A percentile compares a stretch with the other conserved stretches of the same genome.
These are phyloP conservation scores for Leucophenga varia DNA, from an alignment of 1,140 invertebrate genomes.

Conservation along the genomic window DNA sequence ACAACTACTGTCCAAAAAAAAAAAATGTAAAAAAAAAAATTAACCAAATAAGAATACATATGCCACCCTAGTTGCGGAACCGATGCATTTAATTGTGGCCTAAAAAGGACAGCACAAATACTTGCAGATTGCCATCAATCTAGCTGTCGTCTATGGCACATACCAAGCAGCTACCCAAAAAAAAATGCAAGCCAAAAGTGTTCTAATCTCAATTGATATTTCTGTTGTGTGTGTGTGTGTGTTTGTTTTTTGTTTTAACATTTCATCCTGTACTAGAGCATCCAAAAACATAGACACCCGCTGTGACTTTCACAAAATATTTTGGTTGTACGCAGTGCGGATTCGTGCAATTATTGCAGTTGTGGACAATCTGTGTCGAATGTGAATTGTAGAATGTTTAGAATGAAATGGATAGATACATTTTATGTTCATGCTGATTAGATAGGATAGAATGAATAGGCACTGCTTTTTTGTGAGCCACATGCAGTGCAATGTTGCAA, in stretches of 20 bases:
- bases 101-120: slow-evolving; percentile 35
- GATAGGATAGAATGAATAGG: slow-evolving; percentile 3
- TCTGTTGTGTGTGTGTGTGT: too few relatives aligned
- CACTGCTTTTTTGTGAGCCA: too few relatives aligned
- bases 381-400: slow-evolving; percentile 17
- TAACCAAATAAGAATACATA: too few relatives aligned
- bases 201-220: slow-evolving; percentile 1
- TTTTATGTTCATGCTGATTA: slow-evolving; percentile 13
- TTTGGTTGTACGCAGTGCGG: slow-evolving; percentile 51
- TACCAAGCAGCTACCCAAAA: too few relatives aligned
- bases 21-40: slow-evolving; percentile 5
- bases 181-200: too few relatives aligned
- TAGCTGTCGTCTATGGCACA: slow-evolving; percentile 29
- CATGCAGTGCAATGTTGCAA: slow-evolving; percentile 45
- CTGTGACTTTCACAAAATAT: slow-evolving; percentile 53
- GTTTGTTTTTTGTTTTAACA: too few relatives aligned
- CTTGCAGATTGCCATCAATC: slow-evolving; percentile 29
- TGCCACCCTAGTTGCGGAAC: slow-evolving; percentile 53
- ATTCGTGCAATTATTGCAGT: slow-evolving; percentile 38
- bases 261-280: too few relatives aligned
- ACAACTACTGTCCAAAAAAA: background rate
- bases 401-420: slow-evolving; percentile 9
- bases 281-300: too few relatives aligned
- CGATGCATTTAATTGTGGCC: slow-evolving; percentile 50
- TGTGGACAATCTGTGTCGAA: slow-evolving; percentile 39